phyloP scores from a whole-genome alignment of 2,888 invertebrate species.

The Tetramorium bicarinatum region DNA sequence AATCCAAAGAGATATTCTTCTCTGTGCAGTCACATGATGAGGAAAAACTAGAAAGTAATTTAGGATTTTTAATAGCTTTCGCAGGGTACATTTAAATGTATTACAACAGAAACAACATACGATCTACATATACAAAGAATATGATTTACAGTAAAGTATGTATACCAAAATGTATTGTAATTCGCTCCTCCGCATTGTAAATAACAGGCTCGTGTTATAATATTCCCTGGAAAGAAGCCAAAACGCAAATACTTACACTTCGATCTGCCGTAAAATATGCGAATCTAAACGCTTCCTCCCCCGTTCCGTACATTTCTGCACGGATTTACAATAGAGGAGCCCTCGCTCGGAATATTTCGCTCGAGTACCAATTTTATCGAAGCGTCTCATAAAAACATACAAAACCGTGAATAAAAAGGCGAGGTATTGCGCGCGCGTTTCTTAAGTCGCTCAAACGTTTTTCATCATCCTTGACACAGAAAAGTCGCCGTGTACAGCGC shows the following conservation, averaged over 20 bases:
- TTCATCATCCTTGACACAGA: slow-evolving; percentile 41
- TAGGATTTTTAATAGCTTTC: not conserved
- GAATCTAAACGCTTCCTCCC: slow-evolving; percentile 62
- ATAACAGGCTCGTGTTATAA: slow-evolving; percentile 64
- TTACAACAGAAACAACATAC: not conserved
- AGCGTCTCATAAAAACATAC: not conserved
- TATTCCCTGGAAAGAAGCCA: slow-evolving; percentile 68
- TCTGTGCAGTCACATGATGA: not conserved
- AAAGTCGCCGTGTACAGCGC: slow-evolving; percentile 41
- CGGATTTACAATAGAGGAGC: slow-evolving; percentile 5
- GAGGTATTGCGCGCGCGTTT: slow-evolving; percentile 31
- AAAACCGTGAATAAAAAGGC: not conserved
- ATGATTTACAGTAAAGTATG: not conserved
- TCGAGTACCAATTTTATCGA: slow-evolving; percentile 61
- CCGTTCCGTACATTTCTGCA: slow-evolving; percentile 52
- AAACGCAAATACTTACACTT: slow-evolving; percentile 61
- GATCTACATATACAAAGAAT: not conserved
- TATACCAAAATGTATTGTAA: slow-evolving; percentile 10
- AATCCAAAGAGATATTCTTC: too few relatives aligned
- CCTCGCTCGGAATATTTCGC: slow-evolving; percentile 57
- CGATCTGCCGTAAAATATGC: slow-evolving; percentile 51
- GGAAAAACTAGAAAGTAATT: not conserved
- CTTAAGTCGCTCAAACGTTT: slow-evolving; percentile 6
- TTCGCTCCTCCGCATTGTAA: slow-evolving; percentile 33
- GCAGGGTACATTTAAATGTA: not conserved